Base-by-base conservation (phyloP, 2,113 vertebrate species). In the Bombycilla garrulus region DNA sequence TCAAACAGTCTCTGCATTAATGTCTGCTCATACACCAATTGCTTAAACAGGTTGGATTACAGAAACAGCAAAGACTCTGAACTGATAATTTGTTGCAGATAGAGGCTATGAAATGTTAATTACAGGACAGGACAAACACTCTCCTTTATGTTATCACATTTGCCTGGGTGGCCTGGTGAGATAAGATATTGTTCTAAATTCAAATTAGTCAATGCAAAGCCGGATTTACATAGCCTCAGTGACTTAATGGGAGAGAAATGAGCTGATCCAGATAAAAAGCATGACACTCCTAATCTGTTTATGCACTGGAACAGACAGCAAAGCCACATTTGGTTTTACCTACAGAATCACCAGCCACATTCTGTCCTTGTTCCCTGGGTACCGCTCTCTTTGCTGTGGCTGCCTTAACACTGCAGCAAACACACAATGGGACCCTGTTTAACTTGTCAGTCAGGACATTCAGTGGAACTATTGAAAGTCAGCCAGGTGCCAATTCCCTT, bases 141-240 rank as follows among this genome's bases (percentile, higher is more conserved):
- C 56, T 84, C 38, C 70, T 87, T 91, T 89, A 48, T 85, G 57
- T 57, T 88, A 77, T 62, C 33, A 0, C 60, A 93, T 94, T 73
- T 90, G 54, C 74, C 71, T 78, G 74, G 42, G 58, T 95, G 78
- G 44, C 62, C 42, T 4, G 9, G 58, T 57, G 60, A 73, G 81
- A 94, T 94, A 96, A 91, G 66, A 82, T 91, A 93, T 47, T 92
- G 78, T 90, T 89, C 78, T 74, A 85, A 92, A 87, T 96, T 80
- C 78, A 88, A 82, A 95, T 85, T 80, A 71, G 26, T 83, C 38
- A 45, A 67, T 92, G 47, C 44, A 90, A 78, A 86, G 24, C 26
- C 82, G 81, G 22, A 83, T 95, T 96, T 95, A 64, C 79, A 77
- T n/a, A 90, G 36, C 31, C 31, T 74, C 67, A 50, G 44, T 76